Evolutionary conservation across 2,113 vertebrate species (phyloP).

Genomic region (Chaetodon trifascialis): DNA sequence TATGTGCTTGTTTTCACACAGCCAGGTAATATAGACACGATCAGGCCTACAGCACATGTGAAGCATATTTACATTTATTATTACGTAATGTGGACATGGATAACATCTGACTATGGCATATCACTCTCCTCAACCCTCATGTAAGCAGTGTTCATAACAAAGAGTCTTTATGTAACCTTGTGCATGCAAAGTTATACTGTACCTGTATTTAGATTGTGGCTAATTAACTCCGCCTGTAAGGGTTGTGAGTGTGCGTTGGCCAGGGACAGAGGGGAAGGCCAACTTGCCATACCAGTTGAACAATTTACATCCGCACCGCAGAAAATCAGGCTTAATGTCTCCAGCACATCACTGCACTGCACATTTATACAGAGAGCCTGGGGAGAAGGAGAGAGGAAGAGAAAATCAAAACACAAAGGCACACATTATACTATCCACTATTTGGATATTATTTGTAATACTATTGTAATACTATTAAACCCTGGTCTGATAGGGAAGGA

Average conservation of each 20-base stretch:
- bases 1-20: background rate
- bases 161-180: background rate
- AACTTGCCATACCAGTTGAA: slow-evolving; percentile 84
- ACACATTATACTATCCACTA: background rate
- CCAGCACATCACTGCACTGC: slow-evolving; percentile 92
- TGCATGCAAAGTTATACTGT: slow-evolving; percentile 1
- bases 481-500: background rate
- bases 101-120: no score
- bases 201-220: slow-evolving; percentile 93
- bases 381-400: background rate
- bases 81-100: background rate
- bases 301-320: slow-evolving; percentile 92
- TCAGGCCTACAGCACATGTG: background rate
- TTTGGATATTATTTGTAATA: background rate
- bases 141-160: slow-evolving; percentile 4
- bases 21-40: background rate
- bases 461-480: background rate
- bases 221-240: slow-evolving; percentile 92
- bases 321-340: slow-evolving; percentile 93
- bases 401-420: background rate
- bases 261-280: slow-evolving; percentile 85
- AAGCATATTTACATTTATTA: background rate
- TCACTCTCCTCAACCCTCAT: background rate
- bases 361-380: slow-evolving; percentile 93
- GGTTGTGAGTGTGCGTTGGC: slow-evolving; percentile 87